Conservation (phyloP, 2,797 vertebrate species). For the Nannoperca australis region DNA sequence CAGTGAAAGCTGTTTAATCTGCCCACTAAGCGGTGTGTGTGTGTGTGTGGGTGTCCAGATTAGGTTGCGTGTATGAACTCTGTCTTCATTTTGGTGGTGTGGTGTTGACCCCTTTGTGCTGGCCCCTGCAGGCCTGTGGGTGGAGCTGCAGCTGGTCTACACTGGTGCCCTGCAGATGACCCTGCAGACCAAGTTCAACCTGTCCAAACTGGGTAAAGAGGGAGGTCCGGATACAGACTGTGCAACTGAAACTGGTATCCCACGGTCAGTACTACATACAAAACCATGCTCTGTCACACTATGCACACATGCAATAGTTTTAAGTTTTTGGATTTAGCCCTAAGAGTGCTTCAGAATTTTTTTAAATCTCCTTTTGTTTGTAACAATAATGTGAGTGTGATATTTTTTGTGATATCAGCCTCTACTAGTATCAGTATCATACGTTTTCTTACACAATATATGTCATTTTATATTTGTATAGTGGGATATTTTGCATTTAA, state of each 20-base stretch:
- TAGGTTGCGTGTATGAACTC: conserved; percentile 28
- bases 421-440: not conserved
- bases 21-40: conserved; percentile 39
- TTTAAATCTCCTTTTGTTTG: not conserved
- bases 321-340: no score
- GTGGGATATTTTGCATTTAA: not conserved
- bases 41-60: conserved; percentile 40
- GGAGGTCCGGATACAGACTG: conserved; percentile 74
- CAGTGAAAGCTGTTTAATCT: conserved; percentile 67
- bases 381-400: not conserved
- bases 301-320: not conserved
- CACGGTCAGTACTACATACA: conserved; percentile 77
- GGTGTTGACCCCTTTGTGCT: conserved; percentile 38
- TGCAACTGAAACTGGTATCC: conserved; percentile 59
- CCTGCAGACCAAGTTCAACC: conserved; percentile 92
- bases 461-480: not conserved
- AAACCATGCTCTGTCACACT: not conserved
- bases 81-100: conserved; percentile 34
- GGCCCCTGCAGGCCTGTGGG: conserved; percentile 88
- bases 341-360: not conserved
- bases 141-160: conserved; percentile 90
- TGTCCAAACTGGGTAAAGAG: conserved; percentile 92
- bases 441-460: not conserved
- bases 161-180: conserved; percentile 92
- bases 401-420: not conserved